These are phyloP conservation scores for Stenolophus ochropezus DNA, from an alignment of 2,888 invertebrate genomes.

Conservation along the genomic window DNA sequence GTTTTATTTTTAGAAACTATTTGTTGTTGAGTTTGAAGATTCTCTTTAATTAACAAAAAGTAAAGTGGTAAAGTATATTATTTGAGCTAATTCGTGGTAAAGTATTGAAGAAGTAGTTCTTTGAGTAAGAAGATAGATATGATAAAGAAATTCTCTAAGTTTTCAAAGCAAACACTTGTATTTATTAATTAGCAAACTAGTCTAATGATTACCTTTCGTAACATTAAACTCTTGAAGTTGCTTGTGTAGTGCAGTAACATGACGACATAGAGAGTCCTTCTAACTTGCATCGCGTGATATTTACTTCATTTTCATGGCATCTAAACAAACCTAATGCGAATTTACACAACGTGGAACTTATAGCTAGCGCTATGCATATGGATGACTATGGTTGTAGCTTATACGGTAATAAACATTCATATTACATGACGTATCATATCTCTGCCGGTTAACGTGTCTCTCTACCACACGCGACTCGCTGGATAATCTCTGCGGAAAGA, in stretches of 20 bases:
- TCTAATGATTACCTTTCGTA: constrained; percentile 8
- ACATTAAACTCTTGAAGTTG: constrained; percentile 4
- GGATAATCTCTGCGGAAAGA: constrained; percentile 38
- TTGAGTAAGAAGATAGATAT: background rate
- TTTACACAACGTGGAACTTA: constrained; percentile 43
- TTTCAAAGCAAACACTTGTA: background rate
- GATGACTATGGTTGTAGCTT: constrained; percentile 50
- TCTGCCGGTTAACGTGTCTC: constrained; percentile 41
- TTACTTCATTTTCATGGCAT: constrained; percentile 48
- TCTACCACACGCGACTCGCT: constrained; percentile 37
- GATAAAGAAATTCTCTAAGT: background rate
- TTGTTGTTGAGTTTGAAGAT: too few relatives aligned
- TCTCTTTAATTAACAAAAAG: too few relatives aligned
- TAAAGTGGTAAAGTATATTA: too few relatives aligned
- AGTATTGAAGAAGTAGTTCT: background rate
- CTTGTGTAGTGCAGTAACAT: background rate
- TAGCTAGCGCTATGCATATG: constrained; percentile 47
- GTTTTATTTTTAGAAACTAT: too few relatives aligned
- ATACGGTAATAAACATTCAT: constrained; percentile 58
- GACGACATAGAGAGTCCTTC: constrained; percentile 1
- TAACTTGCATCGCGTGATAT: background rate
- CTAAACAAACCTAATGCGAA: constrained; percentile 52
- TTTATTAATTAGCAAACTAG: constrained; percentile 1
- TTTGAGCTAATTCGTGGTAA: background rate
- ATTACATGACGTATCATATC: constrained; percentile 55